A percentile compares a stretch with the other conserved stretches of the same genome.
phyloP scores from a whole-genome alignment of 2,797 vertebrate species.

The Hozukius guyotensis region DNA sequence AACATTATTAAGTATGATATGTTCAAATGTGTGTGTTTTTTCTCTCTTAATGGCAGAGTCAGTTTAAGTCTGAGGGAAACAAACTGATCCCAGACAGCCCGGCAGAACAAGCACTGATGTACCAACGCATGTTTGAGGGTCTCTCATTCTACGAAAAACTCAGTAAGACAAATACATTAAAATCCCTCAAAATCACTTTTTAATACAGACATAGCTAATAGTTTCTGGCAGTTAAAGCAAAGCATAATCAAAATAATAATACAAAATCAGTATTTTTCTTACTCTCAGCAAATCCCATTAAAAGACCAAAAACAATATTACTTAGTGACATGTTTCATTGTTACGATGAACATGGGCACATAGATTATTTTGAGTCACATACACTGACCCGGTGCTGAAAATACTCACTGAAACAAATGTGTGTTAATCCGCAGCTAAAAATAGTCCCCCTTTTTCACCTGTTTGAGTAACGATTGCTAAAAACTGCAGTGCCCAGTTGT shows the following conservation, averaged over 20 bases:
- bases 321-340: background rate
- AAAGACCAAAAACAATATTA: no score
- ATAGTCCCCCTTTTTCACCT: background rate
- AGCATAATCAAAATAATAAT: background rate
- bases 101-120: constrained; percentile 73
- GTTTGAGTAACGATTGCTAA: background rate
- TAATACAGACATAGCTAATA: background rate
- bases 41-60: constrained; percentile 56
- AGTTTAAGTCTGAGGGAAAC: constrained; percentile 79
- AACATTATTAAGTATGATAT: background rate
- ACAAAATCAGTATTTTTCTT: no score
- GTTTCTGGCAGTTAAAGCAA: background rate
- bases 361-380: background rate
- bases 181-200: background rate
- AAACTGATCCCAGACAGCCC: constrained; percentile 72
- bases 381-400: background rate
- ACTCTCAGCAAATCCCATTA: no score
- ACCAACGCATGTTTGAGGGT: constrained; percentile 81
- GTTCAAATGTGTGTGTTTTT: background rate
- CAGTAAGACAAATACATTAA: constrained; percentile 51
- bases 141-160: constrained; percentile 76
- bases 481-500: background rate
- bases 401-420: background rate
- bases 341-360: background rate
- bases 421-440: background rate